These are phyloP conservation scores for Cephus runcator DNA, from an alignment of 2,888 invertebrate species.

Conservation along the genomic window DNA sequence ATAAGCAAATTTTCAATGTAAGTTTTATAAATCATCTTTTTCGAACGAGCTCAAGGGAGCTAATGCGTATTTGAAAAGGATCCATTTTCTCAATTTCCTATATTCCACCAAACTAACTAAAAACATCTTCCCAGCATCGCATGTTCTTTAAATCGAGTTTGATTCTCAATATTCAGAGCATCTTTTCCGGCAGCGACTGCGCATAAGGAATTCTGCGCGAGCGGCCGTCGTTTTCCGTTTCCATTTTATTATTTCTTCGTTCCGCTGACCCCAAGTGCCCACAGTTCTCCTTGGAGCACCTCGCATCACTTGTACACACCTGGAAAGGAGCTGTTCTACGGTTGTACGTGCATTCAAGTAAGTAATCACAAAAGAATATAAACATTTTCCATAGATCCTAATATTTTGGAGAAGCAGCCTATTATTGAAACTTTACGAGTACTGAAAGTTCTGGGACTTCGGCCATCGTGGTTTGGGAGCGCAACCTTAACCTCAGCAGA, in stretches of 20 bases:
- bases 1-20: neutral
- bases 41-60: neutral
- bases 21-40: neutral
- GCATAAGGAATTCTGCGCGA: neutral
- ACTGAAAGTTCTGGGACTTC: constrained; percentile 21
- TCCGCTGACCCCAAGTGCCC: constrained; percentile 50
- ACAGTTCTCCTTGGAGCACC: constrained; percentile 53
- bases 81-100: neutral
- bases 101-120: neutral
- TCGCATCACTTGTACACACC: constrained; percentile 44
- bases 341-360: constrained; percentile 58
- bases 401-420: neutral
- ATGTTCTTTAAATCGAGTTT: neutral
- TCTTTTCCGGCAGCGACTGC: neutral
- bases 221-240: constrained; percentile 14
- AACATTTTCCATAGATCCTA: neutral
- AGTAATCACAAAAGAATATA: constrained; percentile 32
- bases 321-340: constrained; percentile 55
- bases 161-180: neutral
- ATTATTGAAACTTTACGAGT: constrained; percentile 1
- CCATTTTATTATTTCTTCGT: constrained; percentile 40
- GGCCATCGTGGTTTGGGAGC: constrained; percentile 51
- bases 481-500: constrained; percentile 53
- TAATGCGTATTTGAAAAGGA: neutral
- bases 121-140: neutral